Base-by-base conservation (phyloP, 2,797 vertebrate species). In the Falco biarmicus region DNA sequence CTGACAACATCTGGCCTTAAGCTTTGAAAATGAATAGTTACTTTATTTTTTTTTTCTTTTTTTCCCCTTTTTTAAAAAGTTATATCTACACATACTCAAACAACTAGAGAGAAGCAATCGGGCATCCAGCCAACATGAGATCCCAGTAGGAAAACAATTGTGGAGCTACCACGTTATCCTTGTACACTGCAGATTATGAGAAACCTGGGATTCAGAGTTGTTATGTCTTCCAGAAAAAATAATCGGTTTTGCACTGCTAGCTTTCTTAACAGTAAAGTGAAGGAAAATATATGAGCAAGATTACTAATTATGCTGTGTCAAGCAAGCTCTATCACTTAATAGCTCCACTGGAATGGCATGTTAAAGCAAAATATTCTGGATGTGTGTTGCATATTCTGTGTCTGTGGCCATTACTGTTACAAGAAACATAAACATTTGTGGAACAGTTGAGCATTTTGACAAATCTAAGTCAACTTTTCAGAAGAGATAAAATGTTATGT, bases 381-480 rank as follows among this genome's bases (percentile, higher is more conserved):
- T 60, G 8, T 4, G 7, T 20, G 3, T 50, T 76, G 66, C 12
- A 53, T 53, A 0, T 48, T 47, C 39, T 51, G 21, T 29, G 18
- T 75, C 65, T 65, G 69, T 66, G 73, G 47, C 47, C 54, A 61
- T 84, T 76, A 11, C 22, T 68, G 28, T 32, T 90, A 48, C 11
- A 53, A 77, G 56, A 84, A 88, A 48, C 21, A 69, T 74, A 95
- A 90, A 79, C 11, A 61, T 89, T 84, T 82, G 64, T 5, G 15
- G 64, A 96, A 77, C 37, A 80, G 63, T 48, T 74, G 85, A 83
- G 26, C 48, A 80, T 70, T 83, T 80, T 77, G 74, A 87, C 37
- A 94, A 90, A 43, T 76, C 37, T 54, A 60, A 81, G 64, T 74
- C 90, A 90, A 24, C 66, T 88, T 83, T 94, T 79, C 70, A 74